phyloP scores from a whole-genome alignment of 1,140 invertebrate species.

The Atta colombica region DNA sequence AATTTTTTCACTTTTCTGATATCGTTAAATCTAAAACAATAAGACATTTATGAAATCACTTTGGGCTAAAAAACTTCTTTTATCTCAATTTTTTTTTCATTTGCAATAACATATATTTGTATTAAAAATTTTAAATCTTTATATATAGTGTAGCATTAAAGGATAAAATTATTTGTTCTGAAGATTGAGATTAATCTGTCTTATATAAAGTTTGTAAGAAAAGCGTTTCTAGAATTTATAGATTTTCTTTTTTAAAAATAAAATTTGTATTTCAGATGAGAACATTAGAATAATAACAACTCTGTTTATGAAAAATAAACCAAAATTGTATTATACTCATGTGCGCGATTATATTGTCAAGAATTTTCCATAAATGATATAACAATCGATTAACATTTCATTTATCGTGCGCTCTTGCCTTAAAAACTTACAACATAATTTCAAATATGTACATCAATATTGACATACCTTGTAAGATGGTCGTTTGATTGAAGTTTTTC shows the following conservation, averaged over 20 bases:
- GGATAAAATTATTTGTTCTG: neutral
- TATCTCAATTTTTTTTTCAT: neutral
- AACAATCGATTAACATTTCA: too few species aligned
- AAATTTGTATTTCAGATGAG: neutral
- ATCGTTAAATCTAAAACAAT: neutral
- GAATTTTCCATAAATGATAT: too few species aligned
- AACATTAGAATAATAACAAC: too few species aligned
- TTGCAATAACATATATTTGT: neutral
- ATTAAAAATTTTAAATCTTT: neutral
- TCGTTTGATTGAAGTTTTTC: conserved; percentile 15
- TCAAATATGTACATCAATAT: neutral
- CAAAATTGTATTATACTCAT: too few species aligned
- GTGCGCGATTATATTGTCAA: too few species aligned
- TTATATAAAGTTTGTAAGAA: neutral
- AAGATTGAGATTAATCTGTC: neutral
- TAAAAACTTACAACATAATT: neutral
- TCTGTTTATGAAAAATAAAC: too few species aligned
- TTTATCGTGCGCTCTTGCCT: too few species aligned
- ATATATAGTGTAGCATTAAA: conserved; percentile 8
- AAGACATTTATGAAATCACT: neutral
- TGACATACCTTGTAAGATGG: conserved; percentile 54
- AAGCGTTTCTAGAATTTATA: neutral
- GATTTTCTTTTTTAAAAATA: neutral
- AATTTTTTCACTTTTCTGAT: neutral
- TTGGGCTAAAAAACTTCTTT: neutral